A percentile compares a stretch with the other conserved stretches of the same genome.
Conservation (phyloP, 2,113 vertebrate species). For the Epinephelus lanceolatus region DNA sequence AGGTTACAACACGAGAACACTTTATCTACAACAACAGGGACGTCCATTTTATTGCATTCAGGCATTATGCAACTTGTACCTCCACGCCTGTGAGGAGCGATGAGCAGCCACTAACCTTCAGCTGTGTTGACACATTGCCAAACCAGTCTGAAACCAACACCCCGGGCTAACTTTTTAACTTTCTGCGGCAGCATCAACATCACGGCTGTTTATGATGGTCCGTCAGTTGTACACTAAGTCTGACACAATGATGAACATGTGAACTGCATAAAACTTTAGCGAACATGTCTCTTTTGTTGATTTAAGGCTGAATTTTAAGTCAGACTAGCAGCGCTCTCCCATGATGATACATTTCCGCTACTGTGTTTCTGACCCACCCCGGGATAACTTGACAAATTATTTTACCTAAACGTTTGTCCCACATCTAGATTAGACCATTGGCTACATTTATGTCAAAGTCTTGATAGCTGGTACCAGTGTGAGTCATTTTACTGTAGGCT, state of each 20-base stretch:
- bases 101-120: slow-evolving; percentile 48
- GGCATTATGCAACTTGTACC: slow-evolving; percentile 32
- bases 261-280: too few species aligned
- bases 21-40: slow-evolving; percentile 18
- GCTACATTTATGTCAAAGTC: rapidly evolving
- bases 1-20: neutral
- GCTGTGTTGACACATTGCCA: slow-evolving; percentile 60
- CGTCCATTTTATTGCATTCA: neutral
- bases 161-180: slow-evolving; percentile 37
- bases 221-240: neutral
- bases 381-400: neutral
- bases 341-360: slow-evolving; percentile 63
- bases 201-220: neutral
- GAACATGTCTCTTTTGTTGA: rapidly evolving
- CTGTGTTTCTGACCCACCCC: slow-evolving; percentile 50
- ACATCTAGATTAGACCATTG: neutral
- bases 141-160: slow-evolving; percentile 48
- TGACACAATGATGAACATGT: neutral
- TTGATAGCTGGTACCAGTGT: too few species aligned
- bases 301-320: neutral
- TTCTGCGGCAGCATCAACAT: neutral
- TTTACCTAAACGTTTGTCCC: neutral
- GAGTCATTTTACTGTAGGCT: neutral
- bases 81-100: slow-evolving; percentile 11
- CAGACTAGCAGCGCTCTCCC: slow-evolving; percentile 6